phyloP scores from a whole-genome alignment of 2,113 vertebrate species.

The Saccopteryx bilineata region DNA sequence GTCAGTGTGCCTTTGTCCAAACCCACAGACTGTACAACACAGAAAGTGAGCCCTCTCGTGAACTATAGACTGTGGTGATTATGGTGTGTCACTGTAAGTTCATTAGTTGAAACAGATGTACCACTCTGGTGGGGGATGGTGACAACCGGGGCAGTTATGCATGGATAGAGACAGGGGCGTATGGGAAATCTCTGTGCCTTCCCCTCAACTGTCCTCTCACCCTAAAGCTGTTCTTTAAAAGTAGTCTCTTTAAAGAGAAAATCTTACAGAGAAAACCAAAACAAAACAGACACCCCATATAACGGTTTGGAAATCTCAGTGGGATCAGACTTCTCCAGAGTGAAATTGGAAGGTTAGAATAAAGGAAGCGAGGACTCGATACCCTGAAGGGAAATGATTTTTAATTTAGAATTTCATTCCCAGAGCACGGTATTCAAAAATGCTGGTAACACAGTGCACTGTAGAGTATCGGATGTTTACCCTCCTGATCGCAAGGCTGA shows the following conservation, averaged over 20 bases:
- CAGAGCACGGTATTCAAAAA: not conserved
- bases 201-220: not conserved
- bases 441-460: not conserved
- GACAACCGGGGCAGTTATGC: not conserved
- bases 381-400: conserved; percentile 32
- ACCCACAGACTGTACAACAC: not conserved
- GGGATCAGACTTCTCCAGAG: not conserved
- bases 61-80: not conserved
- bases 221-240: not conserved
- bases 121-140: not conserved
- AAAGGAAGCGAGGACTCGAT: conserved; percentile 9
- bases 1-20: not conserved
- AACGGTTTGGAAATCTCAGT: not conserved
- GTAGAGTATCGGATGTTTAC: not conserved
- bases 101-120: not conserved
- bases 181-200: not conserved
- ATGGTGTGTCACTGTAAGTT: not conserved
- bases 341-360: conserved; percentile 14
- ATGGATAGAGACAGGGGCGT: too few relatives aligned
- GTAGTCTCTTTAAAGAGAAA: not conserved
- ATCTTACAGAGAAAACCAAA: not conserved
- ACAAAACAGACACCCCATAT: not conserved
- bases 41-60: not conserved
- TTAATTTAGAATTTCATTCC: conserved; percentile 10
- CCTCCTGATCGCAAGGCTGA: not conserved